These are phyloP conservation scores for Poecilia latipinna DNA, from an alignment of 2,113 vertebrate genomes.

Conservation along the genomic window DNA sequence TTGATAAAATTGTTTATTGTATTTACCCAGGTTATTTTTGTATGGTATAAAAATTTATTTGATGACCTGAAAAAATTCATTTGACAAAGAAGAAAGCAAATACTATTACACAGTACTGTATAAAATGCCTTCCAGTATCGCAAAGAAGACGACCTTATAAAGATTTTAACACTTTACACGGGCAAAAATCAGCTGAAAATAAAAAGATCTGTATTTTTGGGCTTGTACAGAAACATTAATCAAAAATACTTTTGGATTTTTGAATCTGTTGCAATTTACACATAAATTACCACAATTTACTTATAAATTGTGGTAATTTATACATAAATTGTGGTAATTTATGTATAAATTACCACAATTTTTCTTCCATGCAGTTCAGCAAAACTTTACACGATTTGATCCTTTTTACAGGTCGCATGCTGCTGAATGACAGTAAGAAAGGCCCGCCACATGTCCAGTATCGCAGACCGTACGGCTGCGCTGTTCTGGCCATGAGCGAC, in stretches of 20 bases:
- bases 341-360: neutral
- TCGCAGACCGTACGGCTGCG: conserved; percentile 93
- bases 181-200: neutral
- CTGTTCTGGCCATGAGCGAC: conserved; percentile 92
- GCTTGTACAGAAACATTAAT: neutral
- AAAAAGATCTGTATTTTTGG: neutral
- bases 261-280: too few relatives aligned
- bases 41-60: neutral
- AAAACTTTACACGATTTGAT: neutral
- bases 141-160: neutral
- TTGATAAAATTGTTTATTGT: neutral
- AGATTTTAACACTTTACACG: too few relatives aligned
- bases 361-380: neutral
- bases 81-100: neutral
- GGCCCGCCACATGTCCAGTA: conserved; percentile 92
- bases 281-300: neutral
- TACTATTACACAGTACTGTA: too few relatives aligned
- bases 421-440: conserved; percentile 96
- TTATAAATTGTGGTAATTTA: neutral
- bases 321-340: neutral
- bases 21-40: neutral
- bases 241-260: neutral
- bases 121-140: neutral
- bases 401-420: conserved; percentile 86
- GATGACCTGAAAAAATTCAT: neutral